These are phyloP conservation scores for Pegoplata infirma DNA, from an alignment of 2,888 invertebrate species.

Conservation along the genomic window DNA sequence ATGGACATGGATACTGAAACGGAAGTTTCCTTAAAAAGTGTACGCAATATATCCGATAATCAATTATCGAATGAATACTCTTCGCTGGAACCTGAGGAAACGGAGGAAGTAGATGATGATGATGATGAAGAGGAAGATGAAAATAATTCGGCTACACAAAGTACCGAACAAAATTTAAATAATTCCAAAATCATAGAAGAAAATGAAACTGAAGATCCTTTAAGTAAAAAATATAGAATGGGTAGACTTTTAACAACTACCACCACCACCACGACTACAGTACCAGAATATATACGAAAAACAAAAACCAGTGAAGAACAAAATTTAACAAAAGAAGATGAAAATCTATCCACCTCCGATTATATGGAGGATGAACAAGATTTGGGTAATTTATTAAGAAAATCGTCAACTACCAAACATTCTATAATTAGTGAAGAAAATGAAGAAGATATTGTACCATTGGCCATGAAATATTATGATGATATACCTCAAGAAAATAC, in stretches of 20 bases:
- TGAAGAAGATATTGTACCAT: conserved; percentile 52
- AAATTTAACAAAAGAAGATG: conserved; percentile 41
- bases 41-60: conserved; percentile 61
- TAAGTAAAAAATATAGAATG: conserved; percentile 36
- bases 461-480: conserved; percentile 65
- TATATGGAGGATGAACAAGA: conserved; percentile 68
- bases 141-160: conserved; percentile 30
- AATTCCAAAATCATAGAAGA: conserved; percentile 31
- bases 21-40: conserved; percentile 41
- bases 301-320: conserved; percentile 63
- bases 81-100: conserved; percentile 59
- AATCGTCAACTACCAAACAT: conserved; percentile 6
- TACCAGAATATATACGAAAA: conserved; percentile 74
- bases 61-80: conserved; percentile 59
- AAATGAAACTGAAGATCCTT: conserved; percentile 41
- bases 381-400: background rate
- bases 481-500: conserved; percentile 58
- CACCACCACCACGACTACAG: conserved; percentile 67
- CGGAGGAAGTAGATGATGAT: conserved; percentile 60
- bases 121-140: conserved; percentile 48
- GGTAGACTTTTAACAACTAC: conserved; percentile 24
- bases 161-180: conserved; percentile 23
- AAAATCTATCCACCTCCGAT: conserved; percentile 61
- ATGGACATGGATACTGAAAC: conserved; percentile 50
- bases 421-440: conserved; percentile 34